These are phyloP conservation scores for Cassiopea xamachana DNA, from an alignment of 30 jellyfish, hydroid and myxozoan species.

Conservation along the genomic window DNA sequence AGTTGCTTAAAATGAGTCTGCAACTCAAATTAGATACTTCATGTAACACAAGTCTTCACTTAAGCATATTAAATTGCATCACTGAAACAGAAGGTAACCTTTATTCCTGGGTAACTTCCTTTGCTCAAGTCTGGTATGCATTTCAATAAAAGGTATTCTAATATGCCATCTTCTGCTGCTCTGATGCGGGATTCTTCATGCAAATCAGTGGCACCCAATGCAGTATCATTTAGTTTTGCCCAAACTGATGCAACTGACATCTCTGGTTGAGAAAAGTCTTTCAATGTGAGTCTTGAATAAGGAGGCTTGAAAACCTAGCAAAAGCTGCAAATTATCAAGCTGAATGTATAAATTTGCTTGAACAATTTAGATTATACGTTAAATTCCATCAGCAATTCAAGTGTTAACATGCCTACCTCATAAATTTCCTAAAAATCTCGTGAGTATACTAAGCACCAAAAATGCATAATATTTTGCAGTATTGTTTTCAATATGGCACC, in stretches of 20 bases:
- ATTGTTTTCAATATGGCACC: no score
- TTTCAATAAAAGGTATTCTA: slow-evolving; percentile 42
- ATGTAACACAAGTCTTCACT: background rate
- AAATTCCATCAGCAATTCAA: background rate
- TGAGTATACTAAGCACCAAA: background rate
- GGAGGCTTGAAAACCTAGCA: slow-evolving; percentile 39
- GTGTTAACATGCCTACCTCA: background rate
- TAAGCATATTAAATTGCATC: background rate
- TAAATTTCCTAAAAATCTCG: background rate
- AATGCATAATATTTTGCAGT: no score
- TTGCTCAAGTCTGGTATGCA: slow-evolving; percentile 39
- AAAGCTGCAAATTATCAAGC: background rate
- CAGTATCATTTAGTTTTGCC: slow-evolving; percentile 28
- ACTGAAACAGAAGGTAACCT: slow-evolving; percentile 1
- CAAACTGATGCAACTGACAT: slow-evolving; percentile 42
- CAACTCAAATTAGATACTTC: no score
- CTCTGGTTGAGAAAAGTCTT: slow-evolving; percentile 42
- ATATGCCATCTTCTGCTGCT: slow-evolving; percentile 54
- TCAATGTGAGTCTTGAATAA: background rate
- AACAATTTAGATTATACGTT: background rate
- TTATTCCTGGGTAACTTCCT: slow-evolving; percentile 19
- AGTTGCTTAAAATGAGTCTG: no score
- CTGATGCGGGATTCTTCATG: slow-evolving; percentile 41
- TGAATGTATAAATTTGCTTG: background rate
- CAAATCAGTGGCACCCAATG: slow-evolving; percentile 44